These are phyloP conservation scores for Ericerus pela DNA, from an alignment of 1,140 invertebrate genomes.

Conservation along the genomic window DNA sequence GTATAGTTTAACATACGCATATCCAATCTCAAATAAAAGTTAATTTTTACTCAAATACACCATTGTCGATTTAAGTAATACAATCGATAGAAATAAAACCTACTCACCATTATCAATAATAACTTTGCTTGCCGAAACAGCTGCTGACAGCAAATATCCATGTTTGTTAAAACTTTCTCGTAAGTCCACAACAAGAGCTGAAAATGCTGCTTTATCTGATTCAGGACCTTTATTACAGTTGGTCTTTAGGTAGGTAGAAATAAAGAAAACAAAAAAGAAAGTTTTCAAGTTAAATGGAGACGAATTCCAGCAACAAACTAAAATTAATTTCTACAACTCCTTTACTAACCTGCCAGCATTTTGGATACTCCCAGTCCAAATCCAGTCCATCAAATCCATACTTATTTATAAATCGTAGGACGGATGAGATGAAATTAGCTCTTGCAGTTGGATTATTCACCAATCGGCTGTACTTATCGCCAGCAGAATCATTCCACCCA, in stretches of 20 bases:
- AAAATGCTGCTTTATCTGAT: conserved; percentile 65
- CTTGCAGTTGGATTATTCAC: conserved; percentile 58
- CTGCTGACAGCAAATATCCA: conserved; percentile 59
- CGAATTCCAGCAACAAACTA: neutral
- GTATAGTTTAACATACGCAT: no score
- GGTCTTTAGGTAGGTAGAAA: conserved; percentile 23
- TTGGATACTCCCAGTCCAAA: conserved; percentile 83
- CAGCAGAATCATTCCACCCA: conserved; percentile 79
- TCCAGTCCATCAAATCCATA: conserved; percentile 77
- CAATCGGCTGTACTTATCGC: conserved; percentile 66
- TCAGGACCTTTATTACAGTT: conserved; percentile 68
- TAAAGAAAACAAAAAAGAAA: neutral
- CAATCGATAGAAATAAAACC: neutral
- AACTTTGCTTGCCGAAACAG: conserved; percentile 74
- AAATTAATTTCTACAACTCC: conserved; percentile 14
- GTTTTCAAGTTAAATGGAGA: neutral
- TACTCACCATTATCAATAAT: conserved; percentile 53
- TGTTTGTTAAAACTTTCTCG: conserved; percentile 53
- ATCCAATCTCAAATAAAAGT: no score
- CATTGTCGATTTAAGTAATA: no score
- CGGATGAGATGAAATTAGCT: conserved; percentile 53
- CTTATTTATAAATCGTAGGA: conserved; percentile 58
- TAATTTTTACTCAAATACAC: no score
- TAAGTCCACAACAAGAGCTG: conserved; percentile 53
- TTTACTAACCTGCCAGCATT: conserved; percentile 79